A percentile compares a stretch with the other conserved stretches of the same genome.
These are phyloP conservation scores for Parnassius apollo DNA, from an alignment of 2,888 invertebrate species.

Conservation along the genomic window DNA sequence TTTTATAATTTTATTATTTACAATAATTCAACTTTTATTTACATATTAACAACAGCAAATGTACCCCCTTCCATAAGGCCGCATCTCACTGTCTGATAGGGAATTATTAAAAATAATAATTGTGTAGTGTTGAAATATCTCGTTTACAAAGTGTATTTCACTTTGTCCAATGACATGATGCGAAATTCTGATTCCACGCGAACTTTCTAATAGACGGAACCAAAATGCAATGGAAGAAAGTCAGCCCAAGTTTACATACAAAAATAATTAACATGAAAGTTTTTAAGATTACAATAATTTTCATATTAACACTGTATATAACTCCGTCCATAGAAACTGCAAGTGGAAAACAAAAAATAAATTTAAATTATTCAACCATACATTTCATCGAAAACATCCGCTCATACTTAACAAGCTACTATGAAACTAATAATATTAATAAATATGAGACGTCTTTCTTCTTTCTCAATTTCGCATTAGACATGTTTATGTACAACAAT, in stretches of 20 bases:
- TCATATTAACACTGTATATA: slow-evolving; percentile 43
- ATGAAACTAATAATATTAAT: slow-evolving; percentile 60
- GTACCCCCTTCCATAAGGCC: slow-evolving; percentile 64
- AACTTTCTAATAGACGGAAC: slow-evolving; percentile 12
- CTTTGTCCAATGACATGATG: background rate
- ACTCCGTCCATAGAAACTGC: slow-evolving; percentile 41
- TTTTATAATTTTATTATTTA: slow-evolving; percentile 78
- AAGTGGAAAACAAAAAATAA: slow-evolving; percentile 5
- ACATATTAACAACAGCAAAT: slow-evolving; percentile 79
- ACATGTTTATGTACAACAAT: slow-evolving; percentile 70
- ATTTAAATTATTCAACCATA: slow-evolving; percentile 61
- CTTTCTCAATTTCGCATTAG: slow-evolving; percentile 65
- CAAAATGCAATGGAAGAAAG: slow-evolving; percentile 7
- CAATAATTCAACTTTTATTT: slow-evolving; percentile 81
- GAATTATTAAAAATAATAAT: slow-evolving; percentile 56
- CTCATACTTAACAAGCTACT: slow-evolving; percentile 57
- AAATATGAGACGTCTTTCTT: slow-evolving; percentile 75
- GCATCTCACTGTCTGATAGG: slow-evolving; percentile 65
- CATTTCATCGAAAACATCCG: slow-evolving; percentile 59
- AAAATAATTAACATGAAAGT: slow-evolving; percentile 50
- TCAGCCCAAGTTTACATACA: slow-evolving; percentile 30
- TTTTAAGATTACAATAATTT: slow-evolving; percentile 46
- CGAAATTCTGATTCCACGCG: background rate
- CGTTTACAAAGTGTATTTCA: slow-evolving; percentile 32
- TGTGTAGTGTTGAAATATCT: slow-evolving; percentile 43